A percentile compares a stretch with the other conserved stretches of the same genome.
Conservation (phyloP, 2,888 invertebrate species). For the Nemapogon koenigi region DNA sequence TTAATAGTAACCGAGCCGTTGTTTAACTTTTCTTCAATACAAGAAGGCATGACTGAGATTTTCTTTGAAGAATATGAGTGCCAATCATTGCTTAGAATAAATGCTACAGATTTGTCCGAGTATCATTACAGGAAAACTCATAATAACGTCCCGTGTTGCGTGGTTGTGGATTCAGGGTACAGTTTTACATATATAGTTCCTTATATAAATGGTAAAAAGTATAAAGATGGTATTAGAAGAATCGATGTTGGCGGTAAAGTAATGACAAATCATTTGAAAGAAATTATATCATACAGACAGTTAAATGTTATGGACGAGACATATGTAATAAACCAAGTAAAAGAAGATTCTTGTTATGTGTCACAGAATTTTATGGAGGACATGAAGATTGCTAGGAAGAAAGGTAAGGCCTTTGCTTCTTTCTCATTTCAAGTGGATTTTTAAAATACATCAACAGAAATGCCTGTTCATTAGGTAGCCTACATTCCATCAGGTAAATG, state of each 20-base stretch:
- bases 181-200: conserved; percentile 96
- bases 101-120: conserved; percentile 81
- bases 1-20: conserved; percentile 93
- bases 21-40: conserved; percentile 90
- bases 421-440: no score
- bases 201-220: conserved; percentile 79
- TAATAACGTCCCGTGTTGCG: conserved; percentile 68
- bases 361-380: conserved; percentile 83
- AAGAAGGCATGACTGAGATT: conserved; percentile 94
- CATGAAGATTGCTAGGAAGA: conserved; percentile 70
- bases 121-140: conserved; percentile 67
- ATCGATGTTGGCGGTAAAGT: conserved; percentile 97
- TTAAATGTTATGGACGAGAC: conserved; percentile 99
- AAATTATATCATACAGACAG: conserved; percentile 94
- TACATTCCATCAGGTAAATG: not conserved
- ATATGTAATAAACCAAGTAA: conserved; percentile 97
- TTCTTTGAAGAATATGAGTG: conserved; percentile 98
- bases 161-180: conserved; percentile 93
- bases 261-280: conserved; percentile 96
- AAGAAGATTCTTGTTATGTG: conserved; percentile 97
- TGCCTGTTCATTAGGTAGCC: no score
- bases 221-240: conserved; percentile 72
- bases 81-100: conserved; percentile 78
- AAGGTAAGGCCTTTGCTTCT: conserved; percentile 30
- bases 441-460: no score